Conservation (phyloP, 2,797 vertebrate genomes). For the Ptychadena robeensis region DNA sequence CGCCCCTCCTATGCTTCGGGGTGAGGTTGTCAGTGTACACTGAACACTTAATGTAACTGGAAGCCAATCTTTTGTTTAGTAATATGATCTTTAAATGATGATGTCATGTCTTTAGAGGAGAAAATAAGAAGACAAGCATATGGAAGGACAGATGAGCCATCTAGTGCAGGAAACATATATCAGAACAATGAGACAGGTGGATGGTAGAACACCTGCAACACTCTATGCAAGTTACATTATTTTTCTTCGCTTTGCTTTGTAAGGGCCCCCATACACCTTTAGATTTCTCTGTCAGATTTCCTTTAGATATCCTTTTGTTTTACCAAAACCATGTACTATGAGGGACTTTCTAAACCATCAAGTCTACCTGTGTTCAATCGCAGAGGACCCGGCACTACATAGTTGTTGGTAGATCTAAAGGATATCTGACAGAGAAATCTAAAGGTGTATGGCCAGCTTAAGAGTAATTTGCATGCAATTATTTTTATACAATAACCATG, state of each 20-base stretch:
- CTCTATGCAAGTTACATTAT: not conserved
- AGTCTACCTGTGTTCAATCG: too few species aligned
- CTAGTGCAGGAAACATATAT: not conserved
- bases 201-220: constrained; percentile 5
- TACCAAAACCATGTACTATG: too few species aligned
- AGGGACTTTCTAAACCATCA: too few species aligned
- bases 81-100: constrained; percentile 62
- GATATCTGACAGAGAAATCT: too few species aligned
- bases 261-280: too few species aligned
- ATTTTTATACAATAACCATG: too few species aligned
- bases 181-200: constrained; percentile 14
- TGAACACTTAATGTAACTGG: constrained; percentile 59
- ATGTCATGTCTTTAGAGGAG: constrained; percentile 65
- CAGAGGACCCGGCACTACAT: too few species aligned
- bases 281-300: too few species aligned
- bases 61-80: constrained; percentile 43
- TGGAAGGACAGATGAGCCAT: constrained; percentile 5
- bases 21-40: constrained; percentile 56
- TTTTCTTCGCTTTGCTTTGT: not conserved
- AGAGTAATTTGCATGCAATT: too few species aligned
- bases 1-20: constrained; percentile 59
- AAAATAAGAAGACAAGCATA: constrained; percentile 56
- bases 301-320: too few species aligned
- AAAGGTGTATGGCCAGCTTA: too few species aligned
- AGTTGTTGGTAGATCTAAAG: too few species aligned